Conservation (phyloP, 2,113 vertebrate species). For the Lasiurus cinereus region DNA sequence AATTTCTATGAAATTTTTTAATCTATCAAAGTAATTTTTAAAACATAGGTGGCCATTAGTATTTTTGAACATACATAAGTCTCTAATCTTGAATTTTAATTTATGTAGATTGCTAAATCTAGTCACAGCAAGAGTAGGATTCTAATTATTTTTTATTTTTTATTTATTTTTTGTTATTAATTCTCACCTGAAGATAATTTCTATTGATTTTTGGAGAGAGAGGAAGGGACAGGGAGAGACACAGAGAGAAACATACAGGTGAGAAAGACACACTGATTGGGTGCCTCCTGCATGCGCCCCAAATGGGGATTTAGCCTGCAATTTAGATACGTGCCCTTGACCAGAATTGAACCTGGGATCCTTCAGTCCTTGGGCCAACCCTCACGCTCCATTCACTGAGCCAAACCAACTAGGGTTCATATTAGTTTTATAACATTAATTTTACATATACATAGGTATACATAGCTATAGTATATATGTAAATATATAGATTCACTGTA, state of each 20-base stretch:
- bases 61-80: slow-evolving; percentile 34
- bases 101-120: not conserved
- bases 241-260: no score
- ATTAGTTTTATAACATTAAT: slow-evolving; percentile 23
- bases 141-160: not conserved
- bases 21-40: slow-evolving; percentile 12
- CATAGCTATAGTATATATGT: not conserved
- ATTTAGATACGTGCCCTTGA: no score
- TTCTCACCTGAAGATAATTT: no score
- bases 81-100: not conserved
- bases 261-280: no score
- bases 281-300: no score
- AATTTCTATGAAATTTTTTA: slow-evolving; percentile 22
- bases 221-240: no score
- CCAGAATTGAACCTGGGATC: no score
- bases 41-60: not conserved
- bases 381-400: no score
- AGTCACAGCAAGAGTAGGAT: not conserved
- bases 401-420: not conserved
- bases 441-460: not conserved
- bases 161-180: no score
- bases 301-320: no score
- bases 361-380: no score
- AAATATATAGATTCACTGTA: not conserved
- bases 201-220: no score